Conservation (phyloP, 2,113 vertebrate genomes). For the Labrus mixtus region DNA sequence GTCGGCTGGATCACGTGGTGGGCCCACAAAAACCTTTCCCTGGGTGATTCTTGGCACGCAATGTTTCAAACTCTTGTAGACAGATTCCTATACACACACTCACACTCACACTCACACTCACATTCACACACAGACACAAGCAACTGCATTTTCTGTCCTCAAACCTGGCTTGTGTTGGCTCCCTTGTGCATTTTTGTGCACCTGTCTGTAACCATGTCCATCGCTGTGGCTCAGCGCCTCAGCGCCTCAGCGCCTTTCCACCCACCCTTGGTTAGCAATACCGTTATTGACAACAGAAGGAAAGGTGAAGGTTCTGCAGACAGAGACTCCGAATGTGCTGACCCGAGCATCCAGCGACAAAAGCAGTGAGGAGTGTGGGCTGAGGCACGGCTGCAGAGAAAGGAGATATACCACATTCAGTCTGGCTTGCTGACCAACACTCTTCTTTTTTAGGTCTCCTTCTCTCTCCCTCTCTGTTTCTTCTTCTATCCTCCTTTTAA, state of each 20-base stretch:
- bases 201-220: constrained; percentile 8
- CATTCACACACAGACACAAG: constrained; percentile 23
- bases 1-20: constrained; percentile 59
- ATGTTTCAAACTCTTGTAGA: constrained; percentile 58
- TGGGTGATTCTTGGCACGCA: constrained; percentile 82
- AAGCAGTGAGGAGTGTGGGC: constrained; percentile 46
- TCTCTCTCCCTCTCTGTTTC: constrained; percentile 1
- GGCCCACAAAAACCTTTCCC: constrained; percentile 71
- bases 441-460: background rate
- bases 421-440: constrained; percentile 50
- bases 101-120: constrained; percentile 1
- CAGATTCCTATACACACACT: constrained; percentile 10
- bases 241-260: constrained; percentile 46
- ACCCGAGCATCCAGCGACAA: constrained; percentile 63
- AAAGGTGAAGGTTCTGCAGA: constrained; percentile 73
- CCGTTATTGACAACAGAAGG: constrained; percentile 68
- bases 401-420: constrained; percentile 41
- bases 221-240: too few relatives aligned
- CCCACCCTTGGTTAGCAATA: constrained; percentile 48
- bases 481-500: constrained; percentile 40
- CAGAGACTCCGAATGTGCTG: constrained; percentile 79
- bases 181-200: constrained; percentile 13
- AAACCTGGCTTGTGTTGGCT: background rate
- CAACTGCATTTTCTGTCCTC: background rate
- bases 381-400: constrained; percentile 31